Base-by-base conservation (phyloP, 1,140 invertebrate species). In the Kradibia gibbosae region DNA sequence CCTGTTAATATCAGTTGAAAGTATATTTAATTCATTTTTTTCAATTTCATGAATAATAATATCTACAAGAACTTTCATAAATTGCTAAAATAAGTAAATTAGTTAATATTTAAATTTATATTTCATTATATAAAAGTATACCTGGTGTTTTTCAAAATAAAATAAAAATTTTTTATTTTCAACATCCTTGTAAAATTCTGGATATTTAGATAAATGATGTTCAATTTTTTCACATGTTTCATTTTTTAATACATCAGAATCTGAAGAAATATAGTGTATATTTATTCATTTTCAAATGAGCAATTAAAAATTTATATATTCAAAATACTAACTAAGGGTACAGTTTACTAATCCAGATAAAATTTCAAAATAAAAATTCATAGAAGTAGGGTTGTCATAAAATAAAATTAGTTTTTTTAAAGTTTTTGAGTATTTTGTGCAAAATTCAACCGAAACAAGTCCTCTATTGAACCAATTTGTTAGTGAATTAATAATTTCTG, bases 1-100 rank as follows among this genome's bases (percentile, higher is more conserved):
- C 82, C 81, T 36, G 75, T 72, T 62, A 83, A 82, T 74, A 67
- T 81, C 78, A 84, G 2, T 75, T 25, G 67, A 50, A n/a, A 55
- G 53, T 62, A 72, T 60, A 50, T 82, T 25, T 34, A 17, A 25
- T 25, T 20, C 50, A 31, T 67, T 71, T n/a, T 70, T 76, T 80
- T 73, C 85, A 25, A 90, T 80, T 65, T 90, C 88, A 31, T 83
- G 83, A 50, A 86, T 80, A 80, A 90, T 83, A 75, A 85, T 88
- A 34, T 87, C 83, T n/a, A 87, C 84, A 25, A 89, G 83, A 82
- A 91, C 81, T 15, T 83, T 74, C n/a, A 85, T 78, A 73, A 90
- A 87, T 53, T 87, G 76, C 88, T 89, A 42, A 85, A 88, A 82
- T 71, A 79, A 74, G 55, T n/a, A 67, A 45, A 50, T 45, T 13